Evolutionary conservation across 53 echinoderm and acorn worm species (phyloP).

Genomic region (Henricia sp.): DNA sequence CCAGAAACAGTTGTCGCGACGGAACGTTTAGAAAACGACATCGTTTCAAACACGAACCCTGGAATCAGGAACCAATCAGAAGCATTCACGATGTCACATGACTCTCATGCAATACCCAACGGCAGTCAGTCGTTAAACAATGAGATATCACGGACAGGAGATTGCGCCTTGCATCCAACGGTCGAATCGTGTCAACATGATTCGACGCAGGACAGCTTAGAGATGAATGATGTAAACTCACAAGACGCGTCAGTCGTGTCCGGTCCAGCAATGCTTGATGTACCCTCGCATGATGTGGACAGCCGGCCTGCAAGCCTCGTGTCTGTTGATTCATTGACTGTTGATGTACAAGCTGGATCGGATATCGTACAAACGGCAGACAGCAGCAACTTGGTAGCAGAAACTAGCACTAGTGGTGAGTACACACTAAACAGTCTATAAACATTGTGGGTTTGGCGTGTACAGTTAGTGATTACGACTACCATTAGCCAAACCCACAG

Average conservation of each 20-base stretch:
- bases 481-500: too few relatives aligned
- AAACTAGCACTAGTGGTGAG: slow-evolving; percentile 36
- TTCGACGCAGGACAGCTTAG: neutral
- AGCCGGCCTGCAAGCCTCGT: slow-evolving; percentile 23
- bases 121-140: neutral
- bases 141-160: neutral
- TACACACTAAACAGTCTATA: too few relatives aligned
- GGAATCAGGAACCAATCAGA: slow-evolving; percentile 3
- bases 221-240: neutral
- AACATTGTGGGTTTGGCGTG: too few relatives aligned
- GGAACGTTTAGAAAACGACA: neutral
- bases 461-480: too few relatives aligned
- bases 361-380: neutral
- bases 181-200: neutral
- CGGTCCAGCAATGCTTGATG: neutral
- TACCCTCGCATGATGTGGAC: neutral
- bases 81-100: neutral
- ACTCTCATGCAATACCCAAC: slow-evolving; percentile 2
- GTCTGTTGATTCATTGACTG: neutral
- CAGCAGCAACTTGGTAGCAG: neutral
- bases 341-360: neutral
- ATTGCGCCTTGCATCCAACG: neutral
- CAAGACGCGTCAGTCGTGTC: neutral
- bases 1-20: slow-evolving; percentile 32
- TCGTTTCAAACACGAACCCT: slow-evolving; percentile 2